Evolutionary conservation across 2,888 invertebrate genomes (phyloP), one percentile per base, ranked within the genome.

Genomic region (Meteorus colon): DNA sequence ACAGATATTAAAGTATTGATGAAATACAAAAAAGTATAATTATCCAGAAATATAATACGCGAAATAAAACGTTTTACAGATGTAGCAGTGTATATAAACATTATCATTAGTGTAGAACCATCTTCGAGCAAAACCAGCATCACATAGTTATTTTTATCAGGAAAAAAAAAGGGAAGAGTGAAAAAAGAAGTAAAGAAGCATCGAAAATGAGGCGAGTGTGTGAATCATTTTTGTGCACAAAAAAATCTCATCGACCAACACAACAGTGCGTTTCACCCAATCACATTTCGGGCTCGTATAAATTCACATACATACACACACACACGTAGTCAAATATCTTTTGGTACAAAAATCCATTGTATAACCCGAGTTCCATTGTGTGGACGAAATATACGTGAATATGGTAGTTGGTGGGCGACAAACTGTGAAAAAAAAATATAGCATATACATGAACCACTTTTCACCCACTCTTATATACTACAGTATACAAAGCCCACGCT

Each of bases 331-430:
- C 75, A 74, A 81, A 81, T 78, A 79, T 81, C 80, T 79, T 79
- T 71, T 62, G 78, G 66, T 72, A 77, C 72, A 73, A 78, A 63
- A 78, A 80, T 78, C 80, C 76, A 80, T 81, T 82, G 81, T 80
- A 78, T 72, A 55, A n/a, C 76, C 67, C 60, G 34, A 55, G 31
- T 63, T 66, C 74, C 72, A 79, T 81, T 82, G 81, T 81, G 62
- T 76, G 60, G 19, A 55, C 51, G 45, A 73, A 59, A 71, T 19
- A 8, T 73, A 73, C 67, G 67, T 37, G 67, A 65, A 45, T 63
- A 55, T 75, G 34, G 62, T 74, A 74, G 72, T 60, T 63, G 68
- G 59, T 37, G 60, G 41, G 16, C 27, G 45, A 29, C 66, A 68
- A 51, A 24, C 65, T 60, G 45, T 45, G 55, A 51, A 73, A 70